Percentiles rank a stretch among this genome's conserved stretches.
Conservation (phyloP, 2,113 vertebrate species). For the Stegastes partitus region DNA sequence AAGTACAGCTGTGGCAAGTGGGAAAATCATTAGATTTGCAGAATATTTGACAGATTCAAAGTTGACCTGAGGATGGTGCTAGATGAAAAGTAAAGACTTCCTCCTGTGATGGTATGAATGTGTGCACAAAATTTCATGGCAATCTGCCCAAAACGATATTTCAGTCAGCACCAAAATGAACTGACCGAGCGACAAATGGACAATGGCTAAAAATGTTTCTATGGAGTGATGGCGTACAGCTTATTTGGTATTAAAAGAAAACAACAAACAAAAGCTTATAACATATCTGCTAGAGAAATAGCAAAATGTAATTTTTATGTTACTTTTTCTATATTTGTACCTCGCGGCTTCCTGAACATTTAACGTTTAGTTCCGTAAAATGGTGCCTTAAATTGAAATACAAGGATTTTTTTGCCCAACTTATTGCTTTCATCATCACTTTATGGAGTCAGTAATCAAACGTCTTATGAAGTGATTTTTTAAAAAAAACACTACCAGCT, state of each 20-base stretch:
- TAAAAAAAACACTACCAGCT: conserved; percentile 16
- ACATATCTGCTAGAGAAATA: too few relatives aligned
- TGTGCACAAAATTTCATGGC: background rate
- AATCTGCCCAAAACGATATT: background rate
- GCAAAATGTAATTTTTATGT: too few relatives aligned
- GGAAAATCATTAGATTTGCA: too few relatives aligned
- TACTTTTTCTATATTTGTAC: too few relatives aligned
- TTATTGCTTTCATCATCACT: background rate
- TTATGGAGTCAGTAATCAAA: conserved; percentile 15
- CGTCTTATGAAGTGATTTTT: conserved; percentile 10
- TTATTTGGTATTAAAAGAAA: too few relatives aligned
- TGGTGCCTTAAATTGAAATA: too few relatives aligned
- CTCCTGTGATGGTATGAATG: background rate
- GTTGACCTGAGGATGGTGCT: conserved; percentile 8
- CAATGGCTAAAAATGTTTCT: background rate
- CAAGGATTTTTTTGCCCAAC: background rate
- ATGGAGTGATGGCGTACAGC: background rate
- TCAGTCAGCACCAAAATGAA: background rate
- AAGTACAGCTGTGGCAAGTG: background rate
- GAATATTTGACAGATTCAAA: background rate
- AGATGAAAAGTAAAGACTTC: background rate
- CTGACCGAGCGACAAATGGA: background rate
- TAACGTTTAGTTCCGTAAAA: too few relatives aligned
- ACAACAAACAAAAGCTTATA: too few relatives aligned
- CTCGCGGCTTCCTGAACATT: too few relatives aligned